Evolutionary conservation across 2,797 vertebrate genomes (phyloP), one percentile per base, ranked within the genome.

Genomic region (Muscicapa striata): DNA sequence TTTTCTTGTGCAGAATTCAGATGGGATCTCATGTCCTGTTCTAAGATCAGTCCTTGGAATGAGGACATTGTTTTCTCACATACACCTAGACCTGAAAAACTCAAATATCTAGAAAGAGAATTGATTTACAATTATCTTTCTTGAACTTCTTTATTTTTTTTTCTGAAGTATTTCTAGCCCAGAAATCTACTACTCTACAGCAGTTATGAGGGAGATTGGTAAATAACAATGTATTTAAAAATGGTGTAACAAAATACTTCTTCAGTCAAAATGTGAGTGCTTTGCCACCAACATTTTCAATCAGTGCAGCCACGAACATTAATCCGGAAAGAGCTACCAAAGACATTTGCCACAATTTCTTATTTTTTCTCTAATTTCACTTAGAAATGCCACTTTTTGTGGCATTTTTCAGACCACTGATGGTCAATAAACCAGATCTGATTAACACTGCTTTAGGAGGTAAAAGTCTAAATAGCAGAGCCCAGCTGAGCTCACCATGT

Each of bases 361-460:
- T 48, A 8, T 9, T 55, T 84, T 93, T 87, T 89, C 38, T 64
- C 4, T 69, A 17, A 40, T 72, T 72, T 62, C 16, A 38, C 40
- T 45, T 59, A 6, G n/a, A n/a, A n/a, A n/a, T n/a, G n/a, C 14
- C 0, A 0, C 17, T n/a, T 74, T 73, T 67, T 59, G 29, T 67
- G 61, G 14, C 46, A 15, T 51, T 77, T 77, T 80, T 36, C 55
- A 62, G 67, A 34, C 46, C n/a, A 64, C 36, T 5, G 3, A 0
- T 14, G 54, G 24, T 55, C 55, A 55, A 8, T 23, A 66, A 74
- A 22, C 3, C 43, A 79, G 67, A 55, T 32, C 57, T 6, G 15
- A 84, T 84, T 52, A 54, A 29, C 8, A 4, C 38, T 43, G 0
- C 24, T 83, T 80, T 22, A 54, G 76, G 81, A 89, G 68, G 40